Conservation (phyloP, 2,113 vertebrate species). For the Oophaga pumilio region DNA sequence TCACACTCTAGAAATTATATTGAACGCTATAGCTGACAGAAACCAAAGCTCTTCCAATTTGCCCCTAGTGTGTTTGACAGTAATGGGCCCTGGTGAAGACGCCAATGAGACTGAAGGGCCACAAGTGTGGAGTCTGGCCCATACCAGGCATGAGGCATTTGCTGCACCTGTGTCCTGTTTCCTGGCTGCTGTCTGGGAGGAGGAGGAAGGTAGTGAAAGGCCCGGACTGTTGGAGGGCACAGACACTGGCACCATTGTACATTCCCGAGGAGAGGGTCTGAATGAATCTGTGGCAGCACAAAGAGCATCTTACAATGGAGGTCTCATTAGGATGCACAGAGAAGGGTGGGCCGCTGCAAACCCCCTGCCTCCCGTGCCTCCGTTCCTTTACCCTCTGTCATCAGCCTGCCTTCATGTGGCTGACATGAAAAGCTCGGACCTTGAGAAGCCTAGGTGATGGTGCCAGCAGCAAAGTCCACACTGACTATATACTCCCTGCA, state of each 20-base stretch:
- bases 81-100: too few species aligned
- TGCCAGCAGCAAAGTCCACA: not conserved
- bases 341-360: not conserved
- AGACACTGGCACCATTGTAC: slow-evolving; percentile 61
- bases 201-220: slow-evolving; percentile 45
- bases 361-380: slow-evolving; percentile 23
- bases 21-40: too few species aligned
- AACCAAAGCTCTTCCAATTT: too few species aligned
- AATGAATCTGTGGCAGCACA: slow-evolving; percentile 59
- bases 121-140: not conserved
- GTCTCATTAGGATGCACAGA: slow-evolving; percentile 60
- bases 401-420: slow-evolving; percentile 1
- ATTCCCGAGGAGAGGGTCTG: slow-evolving; percentile 55
- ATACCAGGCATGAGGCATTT: not conserved
- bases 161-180: slow-evolving; percentile 11
- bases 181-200: not conserved
- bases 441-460: not conserved
- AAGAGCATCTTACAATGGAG: slow-evolving; percentile 58
- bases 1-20: too few species aligned
- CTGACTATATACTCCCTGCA: not conserved
- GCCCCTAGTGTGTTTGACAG: too few species aligned
- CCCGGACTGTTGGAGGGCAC: slow-evolving; percentile 40
- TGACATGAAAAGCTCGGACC: not conserved
- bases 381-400: slow-evolving; percentile 1
- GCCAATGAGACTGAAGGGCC: not conserved